Base-by-base conservation (phyloP, 1,140 invertebrate genomes). In the Matsumurasca onukii region DNA sequence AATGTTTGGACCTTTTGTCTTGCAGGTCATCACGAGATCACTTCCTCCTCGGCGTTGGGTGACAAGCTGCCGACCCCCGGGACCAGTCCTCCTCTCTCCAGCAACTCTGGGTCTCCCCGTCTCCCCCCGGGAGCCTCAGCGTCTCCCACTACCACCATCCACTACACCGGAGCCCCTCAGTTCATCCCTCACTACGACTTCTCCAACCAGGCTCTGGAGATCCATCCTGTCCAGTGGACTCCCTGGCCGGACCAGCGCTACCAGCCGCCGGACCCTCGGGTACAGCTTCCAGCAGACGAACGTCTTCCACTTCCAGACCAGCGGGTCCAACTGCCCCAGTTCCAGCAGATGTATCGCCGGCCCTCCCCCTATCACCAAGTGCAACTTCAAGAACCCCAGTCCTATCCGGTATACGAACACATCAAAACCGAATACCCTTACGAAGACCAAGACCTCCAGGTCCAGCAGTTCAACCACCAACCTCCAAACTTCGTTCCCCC, bases 21-120 rank as follows among this genome's bases (percentile, higher is more conserved):
- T 15, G 49, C 49, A 31, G 62, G 67, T 66, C 31, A 69, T 17
- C 49, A 39, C 24, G 27, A 63, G 25, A 49, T 66, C 17, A 13
- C 64, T 9, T 34, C 59, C 5, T 27, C 65, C 65, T 25, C 65
- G 27, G 31, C 25, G 24, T 24, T 67, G 25, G 45, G 31, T 13
- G 31, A 64, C 30, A 45, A 45, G n/a, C 34, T 45, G 3, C 20
- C 62, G 62, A 39, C 62, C 3, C 62, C 62, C 9, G 59, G 59
- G 3, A 5, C 20, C 15, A 62, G 59, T 27, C 59, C 59, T 29
- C 59, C 59, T 34, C 27, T 62, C 13, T 62, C 59, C 31, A 15
- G 13, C 25, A 12, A 12, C 49, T 52, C 49, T 22, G 59, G 25
- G 27, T 31, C 59, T 5, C 59, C 59, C 25, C 13, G 27, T 12